A percentile compares a stretch with the other conserved stretches of the same genome.
phyloP scores from a whole-genome alignment of 2,113 vertebrate species.

The Hydrochoerus hydrochaeris region DNA sequence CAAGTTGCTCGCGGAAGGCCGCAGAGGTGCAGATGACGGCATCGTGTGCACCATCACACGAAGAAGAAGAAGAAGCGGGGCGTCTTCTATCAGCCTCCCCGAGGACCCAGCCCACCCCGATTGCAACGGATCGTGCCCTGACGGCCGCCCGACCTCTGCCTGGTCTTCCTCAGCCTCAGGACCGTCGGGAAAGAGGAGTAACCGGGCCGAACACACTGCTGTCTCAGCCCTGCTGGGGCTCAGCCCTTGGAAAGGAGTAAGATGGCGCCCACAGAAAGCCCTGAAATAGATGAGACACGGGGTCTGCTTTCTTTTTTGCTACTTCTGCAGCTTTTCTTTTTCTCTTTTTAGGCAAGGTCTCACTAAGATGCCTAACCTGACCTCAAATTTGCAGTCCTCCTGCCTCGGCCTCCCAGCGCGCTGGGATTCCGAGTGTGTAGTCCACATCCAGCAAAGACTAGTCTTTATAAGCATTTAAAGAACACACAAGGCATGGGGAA shows the following conservation, averaged over 20 bases:
- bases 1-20: not conserved
- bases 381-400: not conserved
- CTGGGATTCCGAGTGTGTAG: not conserved
- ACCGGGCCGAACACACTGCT: too few species aligned
- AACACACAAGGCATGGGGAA: not conserved
- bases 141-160: not conserved
- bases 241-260: not conserved
- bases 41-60: accelerated
- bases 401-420: not conserved
- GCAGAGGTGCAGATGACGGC: accelerated
- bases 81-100: not conserved
- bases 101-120: not conserved
- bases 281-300: not conserved
- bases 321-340: not conserved
- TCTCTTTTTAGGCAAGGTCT: not conserved
- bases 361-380: not conserved
- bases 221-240: not conserved
- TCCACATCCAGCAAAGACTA: not conserved
- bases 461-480: not conserved
- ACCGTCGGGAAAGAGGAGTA: not conserved
- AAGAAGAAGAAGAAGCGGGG: not conserved
- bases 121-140: not conserved
- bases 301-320: not conserved
- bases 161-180: accelerated
- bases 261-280: not conserved